Conservation (phyloP, 2,113 vertebrate species). For the Heterochromis multidens region DNA sequence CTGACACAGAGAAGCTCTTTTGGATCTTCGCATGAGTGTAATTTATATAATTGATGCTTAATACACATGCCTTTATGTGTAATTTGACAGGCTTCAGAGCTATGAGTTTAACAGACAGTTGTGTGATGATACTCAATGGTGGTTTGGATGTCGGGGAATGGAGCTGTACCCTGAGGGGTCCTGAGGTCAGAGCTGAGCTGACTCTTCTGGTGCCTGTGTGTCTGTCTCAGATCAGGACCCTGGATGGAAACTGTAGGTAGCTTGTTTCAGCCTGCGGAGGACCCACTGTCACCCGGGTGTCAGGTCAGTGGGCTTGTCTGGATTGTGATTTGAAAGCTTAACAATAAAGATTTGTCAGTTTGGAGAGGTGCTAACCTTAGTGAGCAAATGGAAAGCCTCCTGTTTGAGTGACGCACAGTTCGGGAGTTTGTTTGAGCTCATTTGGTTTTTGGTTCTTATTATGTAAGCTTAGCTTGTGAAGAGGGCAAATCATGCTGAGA, state of each 20-base stretch:
- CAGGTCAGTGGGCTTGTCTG: neutral
- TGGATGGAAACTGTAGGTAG: neutral
- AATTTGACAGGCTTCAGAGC: neutral
- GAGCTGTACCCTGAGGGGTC: slow-evolving; percentile 28
- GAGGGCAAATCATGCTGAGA: neutral
- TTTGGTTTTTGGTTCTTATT: slow-evolving; percentile 18
- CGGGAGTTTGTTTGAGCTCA: neutral
- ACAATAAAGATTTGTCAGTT: neutral
- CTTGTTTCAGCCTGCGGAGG: slow-evolving; percentile 26
- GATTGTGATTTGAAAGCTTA: neutral
- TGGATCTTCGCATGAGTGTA: neutral
- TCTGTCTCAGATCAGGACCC: slow-evolving; percentile 27
- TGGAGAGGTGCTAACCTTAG: neutral
- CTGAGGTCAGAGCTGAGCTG: slow-evolving; percentile 34
- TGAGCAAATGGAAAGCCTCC: neutral
- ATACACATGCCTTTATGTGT: neutral
- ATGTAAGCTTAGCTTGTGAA: neutral
- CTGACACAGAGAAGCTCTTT: neutral
- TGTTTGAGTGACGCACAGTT: neutral
- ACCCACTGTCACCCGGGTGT: neutral
- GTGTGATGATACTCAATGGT: neutral
- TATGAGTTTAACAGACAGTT: neutral
- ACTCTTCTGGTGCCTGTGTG: slow-evolving; percentile 51
- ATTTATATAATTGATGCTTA: neutral
- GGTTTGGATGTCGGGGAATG: neutral